phyloP scores from a whole-genome alignment of 2,113 vertebrate genomes.

The Oxyruncus cristatus region DNA sequence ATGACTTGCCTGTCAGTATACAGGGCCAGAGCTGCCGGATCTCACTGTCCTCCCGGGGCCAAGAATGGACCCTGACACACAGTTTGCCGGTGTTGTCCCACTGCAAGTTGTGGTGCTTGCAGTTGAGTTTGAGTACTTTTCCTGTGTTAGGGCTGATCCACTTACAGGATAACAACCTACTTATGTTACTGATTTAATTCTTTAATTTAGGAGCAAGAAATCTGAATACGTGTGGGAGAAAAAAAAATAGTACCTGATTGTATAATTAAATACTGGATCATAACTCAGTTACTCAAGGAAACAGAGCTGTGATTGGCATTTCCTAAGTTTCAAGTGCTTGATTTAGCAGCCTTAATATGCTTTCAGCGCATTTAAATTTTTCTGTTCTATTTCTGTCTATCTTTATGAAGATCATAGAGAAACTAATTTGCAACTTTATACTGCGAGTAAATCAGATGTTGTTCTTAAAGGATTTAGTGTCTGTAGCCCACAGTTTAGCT shows the following conservation, averaged over 20 bases:
- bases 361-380: conserved; percentile 21
- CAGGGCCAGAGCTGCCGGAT: background rate
- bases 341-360: conserved; percentile 42
- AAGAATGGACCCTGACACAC: background rate
- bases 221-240: conserved; percentile 15
- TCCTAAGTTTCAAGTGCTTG: conserved; percentile 43
- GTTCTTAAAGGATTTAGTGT: background rate
- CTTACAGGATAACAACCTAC: conserved; percentile 20
- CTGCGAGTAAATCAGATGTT: background rate
- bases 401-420: background rate
- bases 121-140: background rate
- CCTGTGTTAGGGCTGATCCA: background rate
- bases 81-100: background rate
- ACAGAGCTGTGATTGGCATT: conserved; percentile 55
- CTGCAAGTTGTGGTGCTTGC: background rate
- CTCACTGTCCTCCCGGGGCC: background rate
- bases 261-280: conserved; percentile 62
- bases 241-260: conserved; percentile 46
- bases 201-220: conserved; percentile 54
- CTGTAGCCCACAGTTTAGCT: background rate
- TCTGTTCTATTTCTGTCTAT: conserved; percentile 26
- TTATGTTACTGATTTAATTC: conserved; percentile 48
- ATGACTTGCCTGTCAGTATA: conserved; percentile 4
- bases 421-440: background rate
- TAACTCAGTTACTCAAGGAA: conserved; percentile 61